phyloP scores from a whole-genome alignment of 2,888 invertebrate species.

The Pheosia tremula region DNA sequence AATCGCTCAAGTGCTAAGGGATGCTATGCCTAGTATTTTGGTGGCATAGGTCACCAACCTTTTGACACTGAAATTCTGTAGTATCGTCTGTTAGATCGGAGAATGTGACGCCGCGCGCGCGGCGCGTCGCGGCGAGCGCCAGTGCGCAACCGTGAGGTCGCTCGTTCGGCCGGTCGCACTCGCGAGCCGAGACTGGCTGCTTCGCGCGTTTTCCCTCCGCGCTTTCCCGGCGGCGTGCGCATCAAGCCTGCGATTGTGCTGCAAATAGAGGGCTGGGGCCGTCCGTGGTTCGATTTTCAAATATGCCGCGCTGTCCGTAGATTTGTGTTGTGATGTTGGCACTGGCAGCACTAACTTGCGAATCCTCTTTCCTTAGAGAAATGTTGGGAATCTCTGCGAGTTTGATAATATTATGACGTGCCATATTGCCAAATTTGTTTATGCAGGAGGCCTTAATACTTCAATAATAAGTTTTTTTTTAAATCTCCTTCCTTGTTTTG shows the following conservation, averaged over 20 bases:
- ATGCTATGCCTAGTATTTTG: neutral
- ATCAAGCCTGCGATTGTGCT: conserved; percentile 81
- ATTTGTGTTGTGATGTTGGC: neutral
- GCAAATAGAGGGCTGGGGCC: conserved; percentile 79
- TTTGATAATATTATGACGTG: no score
- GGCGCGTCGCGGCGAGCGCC: conserved; percentile 75
- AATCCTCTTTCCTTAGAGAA: neutral
- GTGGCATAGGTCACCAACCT: conserved; percentile 70
- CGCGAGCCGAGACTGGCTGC: conserved; percentile 74
- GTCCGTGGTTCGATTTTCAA: conserved; percentile 32
- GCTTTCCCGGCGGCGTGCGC: conserved; percentile 82
- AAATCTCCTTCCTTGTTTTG: no score
- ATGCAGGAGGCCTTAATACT: no score
- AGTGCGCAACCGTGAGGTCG: conserved; percentile 74
- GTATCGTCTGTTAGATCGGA: conserved; percentile 70
- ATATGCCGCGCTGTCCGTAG: conserved; percentile 2
- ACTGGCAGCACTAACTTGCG: conserved; percentile 1
- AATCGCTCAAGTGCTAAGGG: neutral
- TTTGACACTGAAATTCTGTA: conserved; percentile 81
- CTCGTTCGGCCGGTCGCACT: conserved; percentile 80
- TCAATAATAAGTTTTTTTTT: no score
- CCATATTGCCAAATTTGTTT: no score
- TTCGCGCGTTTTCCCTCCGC: conserved; percentile 75
- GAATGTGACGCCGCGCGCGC: conserved; percentile 82
- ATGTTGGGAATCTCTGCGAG: no score